Percentiles rank a stretch among this genome's conserved stretches.
Conservation (phyloP, 2,113 vertebrate species). For the Thomomys bottae region DNA sequence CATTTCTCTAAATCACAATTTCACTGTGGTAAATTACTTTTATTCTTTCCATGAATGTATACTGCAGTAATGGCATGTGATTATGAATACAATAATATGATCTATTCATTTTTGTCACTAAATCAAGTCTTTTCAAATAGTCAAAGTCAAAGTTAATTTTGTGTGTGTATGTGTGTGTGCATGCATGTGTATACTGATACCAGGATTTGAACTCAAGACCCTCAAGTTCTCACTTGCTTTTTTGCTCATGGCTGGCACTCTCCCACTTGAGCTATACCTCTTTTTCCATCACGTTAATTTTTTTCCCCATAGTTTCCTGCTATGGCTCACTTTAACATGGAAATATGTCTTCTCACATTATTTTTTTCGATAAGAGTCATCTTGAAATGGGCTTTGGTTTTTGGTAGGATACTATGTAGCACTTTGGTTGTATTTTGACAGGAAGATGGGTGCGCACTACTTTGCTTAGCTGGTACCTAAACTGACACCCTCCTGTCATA, state of each 20-base stretch:
- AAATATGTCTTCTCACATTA: neutral
- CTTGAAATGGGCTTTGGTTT: neutral
- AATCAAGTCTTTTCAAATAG: constrained; percentile 38
- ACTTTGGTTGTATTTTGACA: neutral
- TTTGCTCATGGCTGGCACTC: too few species aligned
- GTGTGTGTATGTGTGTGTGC: too few species aligned
- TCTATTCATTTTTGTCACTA: constrained; percentile 21
- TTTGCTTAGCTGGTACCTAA: neutral
- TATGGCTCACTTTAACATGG: neutral
- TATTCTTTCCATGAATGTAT: constrained; percentile 3
- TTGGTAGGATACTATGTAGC: neutral
- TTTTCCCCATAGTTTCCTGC: neutral
- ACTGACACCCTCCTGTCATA: neutral
- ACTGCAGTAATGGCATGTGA: neutral
- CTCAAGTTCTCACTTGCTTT: too few species aligned
- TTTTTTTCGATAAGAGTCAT: neutral
- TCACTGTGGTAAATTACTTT: constrained; percentile 27
- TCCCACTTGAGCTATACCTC: too few species aligned
- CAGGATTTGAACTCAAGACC: too few species aligned
- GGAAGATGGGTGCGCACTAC: neutral
- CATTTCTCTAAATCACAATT: constrained; percentile 39
- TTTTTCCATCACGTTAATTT: too few species aligned
- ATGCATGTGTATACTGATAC: too few species aligned
- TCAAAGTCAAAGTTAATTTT: neutral
- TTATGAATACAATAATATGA: neutral